Percentiles rank a stretch among this genome's conserved stretches.
Evolutionary conservation across 1,140 invertebrate genomes (phyloP).

Genomic region (Drosophila baimaii): DNA sequence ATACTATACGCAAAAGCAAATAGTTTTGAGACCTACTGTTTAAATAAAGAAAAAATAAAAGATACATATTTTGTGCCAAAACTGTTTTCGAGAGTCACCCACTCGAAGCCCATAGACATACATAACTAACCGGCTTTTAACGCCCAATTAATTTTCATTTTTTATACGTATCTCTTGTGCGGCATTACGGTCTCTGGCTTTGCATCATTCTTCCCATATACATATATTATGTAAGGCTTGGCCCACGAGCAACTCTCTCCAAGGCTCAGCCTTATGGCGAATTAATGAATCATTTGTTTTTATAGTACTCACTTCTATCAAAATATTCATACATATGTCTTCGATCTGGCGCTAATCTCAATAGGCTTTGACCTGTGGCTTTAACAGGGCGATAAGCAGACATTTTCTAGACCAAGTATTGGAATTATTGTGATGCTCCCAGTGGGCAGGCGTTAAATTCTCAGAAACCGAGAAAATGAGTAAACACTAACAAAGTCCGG

Average conservation of each 20-base stretch:
- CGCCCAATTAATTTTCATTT: constrained; percentile 47
- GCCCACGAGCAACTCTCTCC: constrained; percentile 1
- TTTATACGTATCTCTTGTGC: constrained; percentile 8
- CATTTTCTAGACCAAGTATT: constrained; percentile 14
- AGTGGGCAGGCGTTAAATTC: not conserved
- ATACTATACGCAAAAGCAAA: not conserved
- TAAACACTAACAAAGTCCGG: constrained; percentile 8
- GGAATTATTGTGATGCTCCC: not conserved
- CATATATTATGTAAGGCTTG: constrained; percentile 26
- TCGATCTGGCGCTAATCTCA: constrained; percentile 20
- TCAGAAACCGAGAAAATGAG: not conserved
- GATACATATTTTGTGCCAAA: not conserved
- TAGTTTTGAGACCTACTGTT: constrained; percentile 13
- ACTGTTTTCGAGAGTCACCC: constrained; percentile 16
- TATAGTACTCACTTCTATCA: not conserved
- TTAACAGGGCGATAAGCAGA: constrained; percentile 19
- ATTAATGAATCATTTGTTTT: constrained; percentile 17
- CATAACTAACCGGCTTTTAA: constrained; percentile 35
- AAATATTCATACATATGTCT: not conserved
- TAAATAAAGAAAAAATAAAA: constrained; percentile 9
- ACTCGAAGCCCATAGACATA: constrained; percentile 2
- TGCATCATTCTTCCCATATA: constrained; percentile 9
- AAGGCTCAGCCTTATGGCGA: not conserved
- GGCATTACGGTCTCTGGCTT: constrained; percentile 2
- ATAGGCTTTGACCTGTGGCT: constrained; percentile 20